phyloP scores from a whole-genome alignment of 1,140 invertebrate species.

The Temnothorax nylanderi region DNA sequence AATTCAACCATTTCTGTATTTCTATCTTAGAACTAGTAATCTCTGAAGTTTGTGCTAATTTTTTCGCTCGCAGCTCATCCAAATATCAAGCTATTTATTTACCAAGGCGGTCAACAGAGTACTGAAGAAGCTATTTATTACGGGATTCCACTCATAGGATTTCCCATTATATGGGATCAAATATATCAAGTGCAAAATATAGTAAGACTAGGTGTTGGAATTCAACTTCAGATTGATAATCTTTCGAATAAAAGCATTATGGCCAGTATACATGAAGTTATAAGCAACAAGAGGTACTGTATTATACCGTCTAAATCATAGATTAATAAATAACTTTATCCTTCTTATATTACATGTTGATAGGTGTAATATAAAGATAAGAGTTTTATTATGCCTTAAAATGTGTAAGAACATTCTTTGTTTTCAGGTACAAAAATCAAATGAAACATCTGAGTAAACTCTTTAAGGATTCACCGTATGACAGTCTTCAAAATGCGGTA shows the following conservation, averaged over 20 bases:
- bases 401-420: constrained; percentile 23
- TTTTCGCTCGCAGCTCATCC: constrained; percentile 76
- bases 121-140: constrained; percentile 83
- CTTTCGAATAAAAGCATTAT: constrained; percentile 54
- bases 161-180: constrained; percentile 80
- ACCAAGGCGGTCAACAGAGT: constrained; percentile 86
- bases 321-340: not conserved
- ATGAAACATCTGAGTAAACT: constrained; percentile 66
- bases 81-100: constrained; percentile 84
- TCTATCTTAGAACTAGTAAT: not conserved
- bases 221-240: constrained; percentile 36
- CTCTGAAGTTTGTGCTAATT: not conserved
- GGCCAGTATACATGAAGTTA: constrained; percentile 61
- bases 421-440: constrained; percentile 77
- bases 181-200: constrained; percentile 64
- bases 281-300: constrained; percentile 69
- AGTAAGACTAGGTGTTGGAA: constrained; percentile 57
- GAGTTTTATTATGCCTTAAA: not conserved
- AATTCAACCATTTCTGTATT: not conserved
- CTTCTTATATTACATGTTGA: not conserved
- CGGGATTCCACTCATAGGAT: constrained; percentile 83
- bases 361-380: not conserved
- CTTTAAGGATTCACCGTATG: constrained; percentile 81
- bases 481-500: constrained; percentile 79
- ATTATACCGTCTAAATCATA: not conserved